Percentiles rank a stretch among this genome's conserved stretches.
These are phyloP conservation scores for Peromyscus californicus DNA, from an alignment of 2,113 vertebrate species.

Conservation along the genomic window DNA sequence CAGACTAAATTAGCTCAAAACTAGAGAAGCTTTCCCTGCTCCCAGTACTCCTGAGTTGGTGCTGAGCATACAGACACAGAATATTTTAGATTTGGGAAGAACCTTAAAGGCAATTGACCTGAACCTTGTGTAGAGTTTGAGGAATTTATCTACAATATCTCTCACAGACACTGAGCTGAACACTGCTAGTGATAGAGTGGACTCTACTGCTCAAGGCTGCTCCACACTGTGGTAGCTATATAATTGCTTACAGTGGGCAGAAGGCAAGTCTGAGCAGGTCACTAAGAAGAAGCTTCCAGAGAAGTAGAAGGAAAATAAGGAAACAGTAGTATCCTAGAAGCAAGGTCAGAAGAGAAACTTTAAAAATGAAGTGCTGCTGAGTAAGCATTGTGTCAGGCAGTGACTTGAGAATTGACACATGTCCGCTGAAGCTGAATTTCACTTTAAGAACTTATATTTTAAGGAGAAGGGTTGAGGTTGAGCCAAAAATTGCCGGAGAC, in stretches of 20 bases:
- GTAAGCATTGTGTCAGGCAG: neutral
- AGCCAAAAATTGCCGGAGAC: neutral
- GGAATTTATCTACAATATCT: neutral
- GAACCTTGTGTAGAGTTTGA: neutral
- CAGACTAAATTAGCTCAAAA: conserved; percentile 40
- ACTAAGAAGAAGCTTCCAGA: neutral
- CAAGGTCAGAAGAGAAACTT: neutral
- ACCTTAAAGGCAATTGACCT: neutral
- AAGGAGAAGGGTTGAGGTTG: neutral
- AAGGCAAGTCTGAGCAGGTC: neutral
- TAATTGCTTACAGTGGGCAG: neutral
- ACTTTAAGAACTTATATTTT: conserved; percentile 32
- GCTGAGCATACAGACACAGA: neutral
- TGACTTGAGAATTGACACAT: neutral
- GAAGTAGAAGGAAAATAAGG: conserved; percentile 25
- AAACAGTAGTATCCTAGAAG: neutral
- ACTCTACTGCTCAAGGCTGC: neutral
- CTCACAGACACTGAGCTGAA: neutral
- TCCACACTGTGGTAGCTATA: neutral
- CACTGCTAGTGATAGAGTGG: neutral
- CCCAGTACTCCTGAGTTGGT: neutral
- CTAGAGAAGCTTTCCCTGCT: neutral
- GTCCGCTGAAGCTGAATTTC: neutral
- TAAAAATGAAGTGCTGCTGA: neutral
- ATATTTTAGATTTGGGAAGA: neutral